phyloP scores from a whole-genome alignment of 1,140 invertebrate genomes.

The Cephus cinctus region DNA sequence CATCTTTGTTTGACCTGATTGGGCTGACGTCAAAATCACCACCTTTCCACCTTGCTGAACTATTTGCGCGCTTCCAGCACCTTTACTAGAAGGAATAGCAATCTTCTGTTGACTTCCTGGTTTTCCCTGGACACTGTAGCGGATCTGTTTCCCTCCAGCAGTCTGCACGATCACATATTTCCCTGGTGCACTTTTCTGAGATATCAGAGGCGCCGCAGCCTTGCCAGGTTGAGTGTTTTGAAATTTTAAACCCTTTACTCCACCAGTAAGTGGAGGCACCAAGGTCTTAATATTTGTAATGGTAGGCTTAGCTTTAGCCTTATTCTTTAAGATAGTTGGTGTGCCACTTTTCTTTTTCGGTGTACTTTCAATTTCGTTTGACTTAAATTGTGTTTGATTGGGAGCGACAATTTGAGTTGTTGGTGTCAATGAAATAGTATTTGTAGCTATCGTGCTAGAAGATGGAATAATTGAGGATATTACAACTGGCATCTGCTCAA shows the following conservation, averaged over 20 bases:
- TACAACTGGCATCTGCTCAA: slow-evolving; percentile 68
- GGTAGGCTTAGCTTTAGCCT: slow-evolving; percentile 46
- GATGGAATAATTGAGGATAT: slow-evolving; percentile 60
- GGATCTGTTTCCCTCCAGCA: slow-evolving; percentile 39
- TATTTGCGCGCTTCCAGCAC: slow-evolving; percentile 40
- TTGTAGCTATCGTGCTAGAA: slow-evolving; percentile 23
- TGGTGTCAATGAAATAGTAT: slow-evolving; percentile 24
- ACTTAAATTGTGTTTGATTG: slow-evolving; percentile 24
- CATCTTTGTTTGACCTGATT: slow-evolving; percentile 40
- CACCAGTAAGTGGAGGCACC: slow-evolving; percentile 39
- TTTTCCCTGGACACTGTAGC: slow-evolving; percentile 44
- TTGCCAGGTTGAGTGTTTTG: slow-evolving; percentile 27
- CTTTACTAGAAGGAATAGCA: slow-evolving; percentile 34
- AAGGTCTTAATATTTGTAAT: slow-evolving; percentile 50
- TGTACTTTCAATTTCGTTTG: slow-evolving; percentile 19
- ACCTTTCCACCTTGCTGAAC: slow-evolving; percentile 47
- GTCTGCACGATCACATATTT: slow-evolving; percentile 66
- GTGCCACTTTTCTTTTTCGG: slow-evolving; percentile 44
- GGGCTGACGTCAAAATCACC: slow-evolving; percentile 43
- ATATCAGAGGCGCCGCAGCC: slow-evolving; percentile 30
- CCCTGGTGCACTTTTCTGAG: slow-evolving; percentile 51
- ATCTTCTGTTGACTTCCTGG: slow-evolving; percentile 32
- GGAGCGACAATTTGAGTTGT: slow-evolving; percentile 30
- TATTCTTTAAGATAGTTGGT: slow-evolving; percentile 48
- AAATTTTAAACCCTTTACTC: slow-evolving; percentile 42